These are phyloP conservation scores for Bergia sp. DNA, from an alignment of 92 coral and sea anemone species.

Conservation along the genomic window DNA sequence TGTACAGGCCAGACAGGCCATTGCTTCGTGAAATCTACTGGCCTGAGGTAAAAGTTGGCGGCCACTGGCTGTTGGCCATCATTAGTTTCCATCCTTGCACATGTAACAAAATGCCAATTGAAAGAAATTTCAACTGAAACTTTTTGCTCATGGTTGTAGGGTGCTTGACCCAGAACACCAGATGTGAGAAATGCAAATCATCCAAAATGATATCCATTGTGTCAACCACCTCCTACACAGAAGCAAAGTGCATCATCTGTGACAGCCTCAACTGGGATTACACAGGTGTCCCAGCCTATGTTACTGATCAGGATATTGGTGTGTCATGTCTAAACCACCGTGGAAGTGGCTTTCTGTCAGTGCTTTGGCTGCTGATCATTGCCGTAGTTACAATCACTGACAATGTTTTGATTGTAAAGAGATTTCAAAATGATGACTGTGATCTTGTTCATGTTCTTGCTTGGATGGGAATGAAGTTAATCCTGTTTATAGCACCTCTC, in stretches of 20 bases:
- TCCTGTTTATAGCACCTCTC: constrained; percentile 76
- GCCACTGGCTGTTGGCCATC: too few relatives aligned
- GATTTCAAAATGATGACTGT: constrained; percentile 38
- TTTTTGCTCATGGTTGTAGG: constrained; percentile 47
- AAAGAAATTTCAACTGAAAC: background rate
- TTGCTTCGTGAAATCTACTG: too few relatives aligned
- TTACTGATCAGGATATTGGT: constrained; percentile 79
- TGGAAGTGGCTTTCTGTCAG: constrained; percentile 77
- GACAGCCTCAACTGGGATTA: constrained; percentile 84
- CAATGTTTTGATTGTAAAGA: constrained; percentile 46
- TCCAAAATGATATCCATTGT: constrained; percentile 30
- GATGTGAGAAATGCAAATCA: constrained; percentile 64
- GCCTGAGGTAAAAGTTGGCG: too few relatives aligned
- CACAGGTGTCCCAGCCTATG: constrained; percentile 67
- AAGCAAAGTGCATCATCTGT: constrained; percentile 70
- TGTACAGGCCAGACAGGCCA: too few relatives aligned
- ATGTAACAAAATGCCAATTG: background rate
- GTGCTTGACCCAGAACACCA: constrained; percentile 58
- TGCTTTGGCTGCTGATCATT: constrained; percentile 75
- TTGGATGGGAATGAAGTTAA: constrained; percentile 72
- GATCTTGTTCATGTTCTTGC: constrained; percentile 74
- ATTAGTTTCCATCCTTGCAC: too few relatives aligned
- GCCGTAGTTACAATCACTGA: constrained; percentile 59
- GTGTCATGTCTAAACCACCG: constrained; percentile 80
- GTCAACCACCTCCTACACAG: constrained; percentile 36